Percentiles rank a stretch among this genome's conserved stretches.
Evolutionary conservation across 1,140 invertebrate genomes (phyloP).

Genomic region (Drosophila sproati): DNA sequence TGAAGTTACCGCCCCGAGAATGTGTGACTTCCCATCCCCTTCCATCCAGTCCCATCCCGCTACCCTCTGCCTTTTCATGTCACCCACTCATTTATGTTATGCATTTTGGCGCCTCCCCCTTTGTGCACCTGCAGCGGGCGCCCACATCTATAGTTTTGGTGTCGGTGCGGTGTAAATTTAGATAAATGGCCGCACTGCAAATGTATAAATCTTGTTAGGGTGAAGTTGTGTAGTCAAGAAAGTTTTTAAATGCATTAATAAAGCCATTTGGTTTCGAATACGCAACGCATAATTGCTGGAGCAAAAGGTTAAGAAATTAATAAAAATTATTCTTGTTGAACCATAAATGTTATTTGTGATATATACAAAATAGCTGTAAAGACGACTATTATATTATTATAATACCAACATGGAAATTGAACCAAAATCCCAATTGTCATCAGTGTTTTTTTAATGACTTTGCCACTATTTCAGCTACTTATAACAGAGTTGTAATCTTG

Average conservation of each 20-base stretch:
- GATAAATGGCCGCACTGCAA: constrained; percentile 41
- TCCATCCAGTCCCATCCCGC: not conserved
- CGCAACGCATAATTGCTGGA: constrained; percentile 43
- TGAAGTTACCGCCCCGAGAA: constrained; percentile 48
- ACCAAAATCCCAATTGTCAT: too few relatives aligned
- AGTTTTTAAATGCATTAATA: constrained; percentile 52
- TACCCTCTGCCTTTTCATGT: constrained; percentile 12
- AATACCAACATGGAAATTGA: not conserved
- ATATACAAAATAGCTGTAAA: not conserved
- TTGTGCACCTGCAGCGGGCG: constrained; percentile 42
- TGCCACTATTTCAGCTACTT: not conserved
- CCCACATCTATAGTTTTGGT: constrained; percentile 1
- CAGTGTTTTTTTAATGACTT: too few relatives aligned
- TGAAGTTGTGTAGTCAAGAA: constrained; percentile 21
- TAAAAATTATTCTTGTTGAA: constrained; percentile 22
- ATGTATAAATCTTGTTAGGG: constrained; percentile 44
- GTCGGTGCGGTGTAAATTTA: constrained; percentile 44
- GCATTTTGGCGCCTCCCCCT: constrained; percentile 49
- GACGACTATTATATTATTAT: not conserved
- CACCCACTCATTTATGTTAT: constrained; percentile 34
- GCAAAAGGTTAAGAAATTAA: constrained; percentile 55
- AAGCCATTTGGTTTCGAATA: constrained; percentile 30
- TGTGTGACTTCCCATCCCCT: not conserved
- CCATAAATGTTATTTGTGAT: constrained; percentile 16
- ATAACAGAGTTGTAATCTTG: not conserved